Evolutionary conservation across 2,888 invertebrate genomes (phyloP).

Genomic region (Cephus rjabovi): DNA sequence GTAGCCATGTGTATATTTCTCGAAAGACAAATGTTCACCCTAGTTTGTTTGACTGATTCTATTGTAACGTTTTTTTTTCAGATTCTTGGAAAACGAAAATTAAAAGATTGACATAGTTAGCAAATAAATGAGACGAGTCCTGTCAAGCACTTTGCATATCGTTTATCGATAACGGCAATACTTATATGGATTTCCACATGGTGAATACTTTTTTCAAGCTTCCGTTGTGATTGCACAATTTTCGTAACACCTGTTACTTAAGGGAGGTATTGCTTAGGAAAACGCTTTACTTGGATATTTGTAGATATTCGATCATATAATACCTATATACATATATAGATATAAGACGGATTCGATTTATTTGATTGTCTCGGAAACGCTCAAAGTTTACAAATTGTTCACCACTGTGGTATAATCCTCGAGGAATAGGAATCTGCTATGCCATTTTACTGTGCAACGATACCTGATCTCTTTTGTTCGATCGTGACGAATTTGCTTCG

Average conservation of each 20-base stretch:
- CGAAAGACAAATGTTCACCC: not conserved
- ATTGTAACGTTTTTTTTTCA: not conserved
- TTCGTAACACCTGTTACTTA: not conserved
- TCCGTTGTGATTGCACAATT: not conserved
- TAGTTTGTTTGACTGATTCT: not conserved
- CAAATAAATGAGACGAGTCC: not conserved
- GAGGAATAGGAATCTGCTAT: not conserved
- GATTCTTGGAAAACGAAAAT: not conserved
- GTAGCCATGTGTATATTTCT: not conserved
- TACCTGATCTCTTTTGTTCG: not conserved
- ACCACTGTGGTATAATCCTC: not conserved
- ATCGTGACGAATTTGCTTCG: not conserved
- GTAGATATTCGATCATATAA: not conserved
- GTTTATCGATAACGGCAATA: not conserved
- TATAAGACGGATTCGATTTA: not conserved
- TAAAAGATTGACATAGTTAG: not conserved
- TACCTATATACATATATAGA: not conserved
- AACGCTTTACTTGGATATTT: not conserved
- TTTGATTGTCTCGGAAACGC: not conserved
- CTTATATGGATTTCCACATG: not conserved
- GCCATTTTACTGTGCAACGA: not conserved
- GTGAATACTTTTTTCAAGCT: not conserved
- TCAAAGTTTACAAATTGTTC: not conserved
- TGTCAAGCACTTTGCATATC: not conserved
- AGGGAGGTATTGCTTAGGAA: not conserved